These are phyloP conservation scores for Diorhabda sublineata DNA, from an alignment of 1,140 invertebrate species.

Conservation along the genomic window DNA sequence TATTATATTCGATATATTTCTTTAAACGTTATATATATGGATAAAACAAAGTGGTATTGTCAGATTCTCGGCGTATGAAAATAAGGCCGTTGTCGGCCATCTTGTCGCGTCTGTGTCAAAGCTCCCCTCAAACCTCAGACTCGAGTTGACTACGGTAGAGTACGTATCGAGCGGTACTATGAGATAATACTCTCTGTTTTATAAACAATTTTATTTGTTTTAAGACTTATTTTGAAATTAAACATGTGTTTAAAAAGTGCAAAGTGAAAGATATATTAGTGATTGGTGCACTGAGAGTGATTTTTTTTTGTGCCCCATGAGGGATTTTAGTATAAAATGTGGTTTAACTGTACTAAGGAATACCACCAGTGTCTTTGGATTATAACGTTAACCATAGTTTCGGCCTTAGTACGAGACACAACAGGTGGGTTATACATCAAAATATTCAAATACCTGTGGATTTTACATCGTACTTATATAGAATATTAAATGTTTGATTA, in stretches of 20 bases:
- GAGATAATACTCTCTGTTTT: neutral
- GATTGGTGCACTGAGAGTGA: conserved; percentile 27
- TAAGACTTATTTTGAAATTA: neutral
- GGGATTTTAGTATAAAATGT: conserved; percentile 44
- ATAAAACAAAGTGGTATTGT: neutral
- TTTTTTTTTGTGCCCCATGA: conserved; percentile 42
- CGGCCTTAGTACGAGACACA: conserved; percentile 23
- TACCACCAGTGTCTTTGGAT: conserved; percentile 44
- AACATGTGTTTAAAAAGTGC: conserved; percentile 31
- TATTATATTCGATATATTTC: neutral
- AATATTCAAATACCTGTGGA: neutral
- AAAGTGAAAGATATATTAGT: conserved; percentile 14
- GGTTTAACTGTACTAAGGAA: conserved; percentile 46
- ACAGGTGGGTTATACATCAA: conserved; percentile 26
- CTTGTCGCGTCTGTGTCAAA: conserved; percentile 35
- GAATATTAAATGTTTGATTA: no score
- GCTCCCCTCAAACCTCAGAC: conserved; percentile 28
- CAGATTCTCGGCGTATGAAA: conserved; percentile 31
- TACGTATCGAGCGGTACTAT: conserved; percentile 27
- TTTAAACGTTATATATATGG: neutral
- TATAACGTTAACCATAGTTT: conserved; percentile 35
- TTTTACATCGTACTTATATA: neutral
- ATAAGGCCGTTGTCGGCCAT: conserved; percentile 32
- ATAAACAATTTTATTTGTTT: neutral
- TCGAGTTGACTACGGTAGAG: conserved; percentile 30